Evolutionary conservation across 2,888 invertebrate genomes (phyloP).

Genomic region (Lasioglossum marginatum): DNA sequence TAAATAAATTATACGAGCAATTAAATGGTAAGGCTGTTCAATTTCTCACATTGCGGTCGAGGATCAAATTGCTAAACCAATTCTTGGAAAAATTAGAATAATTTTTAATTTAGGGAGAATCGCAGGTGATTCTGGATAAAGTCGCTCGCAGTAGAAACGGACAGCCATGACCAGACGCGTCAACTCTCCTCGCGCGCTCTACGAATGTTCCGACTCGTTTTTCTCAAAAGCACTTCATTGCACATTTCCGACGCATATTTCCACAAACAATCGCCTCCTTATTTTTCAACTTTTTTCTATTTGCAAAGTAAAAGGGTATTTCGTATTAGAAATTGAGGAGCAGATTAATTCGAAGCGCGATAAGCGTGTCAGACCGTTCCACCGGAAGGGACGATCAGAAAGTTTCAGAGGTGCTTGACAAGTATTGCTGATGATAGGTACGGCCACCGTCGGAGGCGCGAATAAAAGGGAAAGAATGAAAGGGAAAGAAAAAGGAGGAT

Average conservation of each 20-base stretch:
- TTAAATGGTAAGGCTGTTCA: neutral
- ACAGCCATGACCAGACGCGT: neutral
- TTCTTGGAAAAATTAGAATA: too few species aligned
- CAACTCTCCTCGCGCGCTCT: neutral
- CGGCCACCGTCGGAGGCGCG: constrained; percentile 26
- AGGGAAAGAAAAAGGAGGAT: constrained; percentile 45
- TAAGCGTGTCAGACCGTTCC: constrained; percentile 11
- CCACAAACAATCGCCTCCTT: neutral
- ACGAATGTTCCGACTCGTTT: neutral
- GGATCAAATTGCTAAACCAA: too few species aligned
- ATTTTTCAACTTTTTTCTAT: neutral
- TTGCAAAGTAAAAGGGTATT: neutral
- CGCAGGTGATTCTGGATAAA: neutral
- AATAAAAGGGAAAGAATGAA: constrained; percentile 52
- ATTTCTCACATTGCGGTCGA: too few species aligned
- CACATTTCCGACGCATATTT: neutral
- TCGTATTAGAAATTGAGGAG: neutral
- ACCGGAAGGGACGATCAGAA: constrained; percentile 33
- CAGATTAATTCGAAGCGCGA: constrained; percentile 3
- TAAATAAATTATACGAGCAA: neutral
- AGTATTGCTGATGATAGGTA: constrained; percentile 56
- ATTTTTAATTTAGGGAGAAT: too few species aligned
- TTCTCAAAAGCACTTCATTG: neutral
- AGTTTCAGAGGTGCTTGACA: constrained; percentile 53
- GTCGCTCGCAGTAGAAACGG: neutral